phyloP scores from a whole-genome alignment of 2,888 invertebrate species.

The Epiblema foenella region DNA sequence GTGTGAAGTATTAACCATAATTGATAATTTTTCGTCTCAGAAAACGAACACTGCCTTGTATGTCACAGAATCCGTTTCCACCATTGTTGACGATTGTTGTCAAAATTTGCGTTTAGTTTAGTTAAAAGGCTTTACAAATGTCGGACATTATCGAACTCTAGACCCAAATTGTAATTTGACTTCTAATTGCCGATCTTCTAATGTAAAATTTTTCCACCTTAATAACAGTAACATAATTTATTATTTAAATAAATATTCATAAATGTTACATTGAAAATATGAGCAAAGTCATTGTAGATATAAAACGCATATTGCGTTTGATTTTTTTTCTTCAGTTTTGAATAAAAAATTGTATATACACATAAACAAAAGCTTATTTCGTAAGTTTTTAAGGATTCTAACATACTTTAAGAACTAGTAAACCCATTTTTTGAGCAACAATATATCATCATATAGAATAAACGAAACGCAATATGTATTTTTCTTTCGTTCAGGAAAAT shows the following conservation, averaged over 20 bases:
- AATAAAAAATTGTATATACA: too few species aligned
- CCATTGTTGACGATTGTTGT: constrained; percentile 84
- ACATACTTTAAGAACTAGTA: too few species aligned
- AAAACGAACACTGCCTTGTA: constrained; percentile 79
- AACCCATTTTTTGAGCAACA: too few species aligned
- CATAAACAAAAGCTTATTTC: too few species aligned
- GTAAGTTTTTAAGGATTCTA: too few species aligned
- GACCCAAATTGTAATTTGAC: too few species aligned
- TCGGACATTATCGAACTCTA: background rate
- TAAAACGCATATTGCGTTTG: constrained; percentile 6
- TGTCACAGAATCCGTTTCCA: constrained; percentile 81
- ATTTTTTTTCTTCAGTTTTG: too few species aligned
- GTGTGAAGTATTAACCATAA: constrained; percentile 76
- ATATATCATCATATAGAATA: too few species aligned
- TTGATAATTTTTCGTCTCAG: constrained; percentile 79
- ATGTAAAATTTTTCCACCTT: background rate
- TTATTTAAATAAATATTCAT: background rate
- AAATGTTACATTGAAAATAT: background rate
- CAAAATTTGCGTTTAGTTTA: constrained; percentile 77
- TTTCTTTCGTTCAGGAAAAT: too few species aligned
- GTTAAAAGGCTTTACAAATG: constrained; percentile 28
- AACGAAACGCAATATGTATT: too few species aligned
- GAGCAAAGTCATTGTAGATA: background rate
- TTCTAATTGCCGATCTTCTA: too few species aligned
- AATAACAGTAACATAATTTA: background rate